phyloP scores from a whole-genome alignment of 92 coral and sea anemone genomes.

The Bergia puertoricense region DNA sequence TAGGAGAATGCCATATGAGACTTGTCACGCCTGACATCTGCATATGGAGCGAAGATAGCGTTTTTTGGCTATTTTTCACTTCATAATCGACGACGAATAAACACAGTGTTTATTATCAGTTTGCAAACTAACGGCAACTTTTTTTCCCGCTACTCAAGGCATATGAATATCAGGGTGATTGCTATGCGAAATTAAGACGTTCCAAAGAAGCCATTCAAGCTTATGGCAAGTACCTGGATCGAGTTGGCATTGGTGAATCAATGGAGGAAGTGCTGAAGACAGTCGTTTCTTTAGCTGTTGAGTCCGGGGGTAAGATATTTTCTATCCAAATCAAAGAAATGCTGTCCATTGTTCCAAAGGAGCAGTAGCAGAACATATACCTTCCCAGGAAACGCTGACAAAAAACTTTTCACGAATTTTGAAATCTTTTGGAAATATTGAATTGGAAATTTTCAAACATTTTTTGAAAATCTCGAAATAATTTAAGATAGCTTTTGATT shows the following conservation, averaged over 20 bases:
- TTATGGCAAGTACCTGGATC: constrained; percentile 30
- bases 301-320: constrained; percentile 6
- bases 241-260: not conserved
- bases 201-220: constrained; percentile 43
- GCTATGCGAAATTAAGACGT: constrained; percentile 14
- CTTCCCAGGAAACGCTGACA: too few relatives aligned
- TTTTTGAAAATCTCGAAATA: too few relatives aligned
- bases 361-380: too few relatives aligned
- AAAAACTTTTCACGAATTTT: too few relatives aligned
- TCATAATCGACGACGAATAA: not conserved
- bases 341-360: too few relatives aligned
- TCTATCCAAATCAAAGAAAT: too few relatives aligned
- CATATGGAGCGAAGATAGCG: too few relatives aligned
- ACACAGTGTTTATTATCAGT: not conserved
- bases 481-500: too few relatives aligned
- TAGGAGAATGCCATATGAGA: not conserved
- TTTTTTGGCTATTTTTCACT: not conserved
- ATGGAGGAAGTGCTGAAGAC: not conserved
- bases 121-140: not conserved
- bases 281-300: constrained; percentile 21
- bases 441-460: too few relatives aligned
- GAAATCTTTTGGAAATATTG: too few relatives aligned
- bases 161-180: constrained; percentile 36
- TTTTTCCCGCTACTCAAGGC: not conserved
- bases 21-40: too few relatives aligned